phyloP scores from a whole-genome alignment of 2,888 invertebrate genomes.

The Blastobasis lacticolella region DNA sequence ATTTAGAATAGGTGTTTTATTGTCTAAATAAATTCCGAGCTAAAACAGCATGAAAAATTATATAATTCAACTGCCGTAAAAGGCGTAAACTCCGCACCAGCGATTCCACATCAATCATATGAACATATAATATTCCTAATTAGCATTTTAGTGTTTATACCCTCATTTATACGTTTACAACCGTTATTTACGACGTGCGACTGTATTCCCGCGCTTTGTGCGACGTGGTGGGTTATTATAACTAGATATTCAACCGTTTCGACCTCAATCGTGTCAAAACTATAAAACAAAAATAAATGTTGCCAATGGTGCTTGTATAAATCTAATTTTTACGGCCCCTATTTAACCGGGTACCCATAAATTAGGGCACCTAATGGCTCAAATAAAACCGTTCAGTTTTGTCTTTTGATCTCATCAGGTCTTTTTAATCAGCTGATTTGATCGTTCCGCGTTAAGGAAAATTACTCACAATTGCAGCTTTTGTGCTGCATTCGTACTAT shows the following conservation, averaged over 20 bases:
- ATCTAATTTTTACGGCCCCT: constrained; percentile 15
- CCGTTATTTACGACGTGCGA: constrained; percentile 8
- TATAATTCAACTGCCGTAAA: too few species aligned
- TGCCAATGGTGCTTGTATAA: constrained; percentile 16
- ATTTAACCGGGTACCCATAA: constrained; percentile 15
- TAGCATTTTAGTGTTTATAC: too few species aligned
- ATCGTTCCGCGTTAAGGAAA: too few species aligned
- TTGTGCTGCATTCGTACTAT: too few species aligned
- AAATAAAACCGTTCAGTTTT: constrained; percentile 9
- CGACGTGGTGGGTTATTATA: constrained; percentile 10
- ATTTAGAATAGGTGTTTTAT: too few species aligned
- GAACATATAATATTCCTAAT: too few species aligned
- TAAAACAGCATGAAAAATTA: too few species aligned
- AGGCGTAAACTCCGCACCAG: too few species aligned
- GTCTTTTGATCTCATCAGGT: not conserved
- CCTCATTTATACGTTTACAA: not conserved
- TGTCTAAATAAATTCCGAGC: too few species aligned
- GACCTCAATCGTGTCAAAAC: constrained; percentile 6
- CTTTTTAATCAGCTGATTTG: not conserved
- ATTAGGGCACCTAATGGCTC: constrained; percentile 14
- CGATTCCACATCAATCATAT: too few species aligned
- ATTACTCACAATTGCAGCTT: too few species aligned
- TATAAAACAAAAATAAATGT: constrained; percentile 17
- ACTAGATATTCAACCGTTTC: constrained; percentile 14
- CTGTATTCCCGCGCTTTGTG: not conserved